These are phyloP conservation scores for Nipponacmea schrenckii DNA, from an alignment of 2,888 invertebrate species.

Conservation along the genomic window DNA sequence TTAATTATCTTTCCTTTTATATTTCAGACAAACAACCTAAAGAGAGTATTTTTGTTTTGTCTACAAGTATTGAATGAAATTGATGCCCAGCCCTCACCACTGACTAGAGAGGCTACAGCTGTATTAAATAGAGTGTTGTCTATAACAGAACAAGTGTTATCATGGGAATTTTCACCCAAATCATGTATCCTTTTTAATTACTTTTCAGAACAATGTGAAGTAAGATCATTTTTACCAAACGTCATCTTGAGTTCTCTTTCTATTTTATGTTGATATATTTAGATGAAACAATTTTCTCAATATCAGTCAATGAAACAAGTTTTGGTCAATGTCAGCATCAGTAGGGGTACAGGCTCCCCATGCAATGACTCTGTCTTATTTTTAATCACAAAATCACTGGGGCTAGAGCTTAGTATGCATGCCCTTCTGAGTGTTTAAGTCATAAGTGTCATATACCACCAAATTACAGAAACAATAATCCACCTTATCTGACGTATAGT, in stretches of 20 bases:
- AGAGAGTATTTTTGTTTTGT: constrained; percentile 82
- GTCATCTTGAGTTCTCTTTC: constrained; percentile 12
- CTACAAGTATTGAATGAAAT: constrained; percentile 75
- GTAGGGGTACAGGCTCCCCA: too few species aligned
- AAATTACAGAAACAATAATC: constrained; percentile 4
- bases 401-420: too few species aligned
- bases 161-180: constrained; percentile 83
- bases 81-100: constrained; percentile 70
- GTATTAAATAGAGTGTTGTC: constrained; percentile 71
- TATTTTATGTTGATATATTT: not conserved
- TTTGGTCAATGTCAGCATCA: too few species aligned
- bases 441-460: not conserved
- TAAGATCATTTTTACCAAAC: not conserved
- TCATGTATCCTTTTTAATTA: constrained; percentile 69
- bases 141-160: constrained; percentile 82
- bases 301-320: too few species aligned
- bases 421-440: too few species aligned
- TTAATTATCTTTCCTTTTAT: constrained; percentile 20
- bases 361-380: too few species aligned
- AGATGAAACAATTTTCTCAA: too few species aligned
- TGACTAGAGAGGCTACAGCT: constrained; percentile 57
- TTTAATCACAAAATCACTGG: too few species aligned
- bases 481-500: constrained; percentile 64
- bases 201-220: not conserved
- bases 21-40: constrained; percentile 76